phyloP scores from a whole-genome alignment of 2,797 vertebrate genomes.

The Crenichthys baileyi region DNA sequence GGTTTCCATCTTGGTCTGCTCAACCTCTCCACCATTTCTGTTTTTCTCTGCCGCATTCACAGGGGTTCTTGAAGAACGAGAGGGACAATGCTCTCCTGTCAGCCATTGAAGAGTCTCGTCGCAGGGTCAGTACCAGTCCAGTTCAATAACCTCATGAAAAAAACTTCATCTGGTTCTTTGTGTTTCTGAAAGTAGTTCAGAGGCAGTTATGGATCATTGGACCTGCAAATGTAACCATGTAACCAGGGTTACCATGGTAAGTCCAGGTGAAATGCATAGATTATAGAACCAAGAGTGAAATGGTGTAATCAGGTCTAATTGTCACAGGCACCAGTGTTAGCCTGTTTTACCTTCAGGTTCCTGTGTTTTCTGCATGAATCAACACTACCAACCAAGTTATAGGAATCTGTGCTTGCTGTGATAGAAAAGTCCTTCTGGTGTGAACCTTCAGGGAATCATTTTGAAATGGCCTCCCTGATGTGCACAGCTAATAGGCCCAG shows the following conservation, averaged over 20 bases:
- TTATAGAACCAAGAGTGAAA: too few species aligned
- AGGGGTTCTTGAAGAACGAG: constrained; percentile 99
- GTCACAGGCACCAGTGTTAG: too few species aligned
- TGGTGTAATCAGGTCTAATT: too few species aligned
- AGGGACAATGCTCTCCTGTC: constrained; percentile 97
- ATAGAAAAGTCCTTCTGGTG: constrained; percentile 66
- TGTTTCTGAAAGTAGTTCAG: background rate
- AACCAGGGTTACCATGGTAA: too few species aligned
- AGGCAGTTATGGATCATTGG: background rate
- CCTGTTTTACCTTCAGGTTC: background rate
- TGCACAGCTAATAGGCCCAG: constrained; percentile 67
- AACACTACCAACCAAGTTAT: constrained; percentile 3
- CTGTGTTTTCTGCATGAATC: constrained; percentile 3
- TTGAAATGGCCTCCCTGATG: constrained; percentile 75
- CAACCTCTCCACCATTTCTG: background rate
- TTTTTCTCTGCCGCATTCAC: constrained; percentile 39
- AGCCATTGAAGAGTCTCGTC: constrained; percentile 96
- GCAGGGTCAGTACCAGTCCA: constrained; percentile 86
- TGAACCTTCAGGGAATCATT: constrained; percentile 66
- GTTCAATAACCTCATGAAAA: constrained; percentile 15
- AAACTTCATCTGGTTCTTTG: constrained; percentile 6
- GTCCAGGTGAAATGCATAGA: too few species aligned
- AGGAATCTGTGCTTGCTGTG: constrained; percentile 44
- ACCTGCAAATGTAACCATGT: too few species aligned
- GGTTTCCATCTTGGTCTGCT: too few species aligned